A percentile compares a stretch with the other conserved stretches of the same genome.
Evolutionary conservation across 2,888 invertebrate genomes (phyloP).

Genomic region (Leucophenga montana): DNA sequence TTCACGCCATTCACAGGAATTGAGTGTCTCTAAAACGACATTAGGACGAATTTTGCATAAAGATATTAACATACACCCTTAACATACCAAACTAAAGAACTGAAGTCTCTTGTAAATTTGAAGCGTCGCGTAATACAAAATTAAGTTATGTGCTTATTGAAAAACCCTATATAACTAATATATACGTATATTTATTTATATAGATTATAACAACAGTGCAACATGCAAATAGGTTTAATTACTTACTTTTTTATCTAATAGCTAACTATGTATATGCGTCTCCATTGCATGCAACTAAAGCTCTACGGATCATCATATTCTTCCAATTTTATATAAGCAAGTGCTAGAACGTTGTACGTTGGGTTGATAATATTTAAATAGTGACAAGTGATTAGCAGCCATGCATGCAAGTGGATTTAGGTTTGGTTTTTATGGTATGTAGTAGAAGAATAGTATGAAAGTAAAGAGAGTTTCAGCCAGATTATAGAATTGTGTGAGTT

Average conservation of each 20-base stretch:
- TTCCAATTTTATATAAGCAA: constrained; percentile 71
- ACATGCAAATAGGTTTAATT: constrained; percentile 15
- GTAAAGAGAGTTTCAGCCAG: neutral
- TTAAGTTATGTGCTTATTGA: too few relatives aligned
- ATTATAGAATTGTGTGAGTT: constrained; percentile 16
- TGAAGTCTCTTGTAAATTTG: too few relatives aligned
- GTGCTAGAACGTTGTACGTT: constrained; percentile 58
- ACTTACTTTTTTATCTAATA: neutral
- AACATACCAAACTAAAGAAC: too few relatives aligned
- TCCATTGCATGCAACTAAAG: neutral
- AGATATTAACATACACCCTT: too few relatives aligned
- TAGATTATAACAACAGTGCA: constrained; percentile 8
- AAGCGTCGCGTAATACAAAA: too few relatives aligned
- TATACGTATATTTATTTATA: constrained; percentile 30
- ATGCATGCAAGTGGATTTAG: constrained; percentile 1
- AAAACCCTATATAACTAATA: too few relatives aligned
- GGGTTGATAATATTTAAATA: constrained; percentile 42
- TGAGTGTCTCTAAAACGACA: too few relatives aligned
- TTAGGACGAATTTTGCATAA: too few relatives aligned
- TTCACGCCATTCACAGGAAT: too few relatives aligned
- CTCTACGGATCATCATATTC: constrained; percentile 66
- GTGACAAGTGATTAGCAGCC: constrained; percentile 40
- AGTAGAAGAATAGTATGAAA: constrained; percentile 1
- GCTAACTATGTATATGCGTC: neutral
- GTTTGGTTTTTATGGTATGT: constrained; percentile 1